Base-by-base conservation (phyloP, 2,113 vertebrate species). In the Daubentonia madagascariensis region DNA sequence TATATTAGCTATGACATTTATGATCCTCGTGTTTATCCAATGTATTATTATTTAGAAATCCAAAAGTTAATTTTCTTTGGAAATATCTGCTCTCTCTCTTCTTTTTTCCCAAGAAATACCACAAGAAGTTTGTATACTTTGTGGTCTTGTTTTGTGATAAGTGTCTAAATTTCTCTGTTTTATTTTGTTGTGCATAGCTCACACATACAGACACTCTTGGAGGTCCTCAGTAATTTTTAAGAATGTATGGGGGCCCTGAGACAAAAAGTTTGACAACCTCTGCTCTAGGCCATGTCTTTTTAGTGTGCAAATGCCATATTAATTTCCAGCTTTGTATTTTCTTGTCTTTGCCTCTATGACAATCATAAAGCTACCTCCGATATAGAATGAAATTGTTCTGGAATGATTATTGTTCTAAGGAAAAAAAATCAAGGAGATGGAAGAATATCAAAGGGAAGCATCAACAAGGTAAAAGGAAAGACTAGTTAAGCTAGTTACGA, bases 311-410 rank as follows among this genome's bases (percentile, higher is more conserved):
- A 67, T 81, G 10, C 6, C n/a, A 89, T 1, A 16, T 18, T 57
- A 78, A 30, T 84, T 98, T 89, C 20, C 57, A 94, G 25, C 40
- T 50, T 67, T 16, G 17, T 68, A 37, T 94, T 63, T 84, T 91
- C 59, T 78, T 54, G 45, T 25, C 13, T 59, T 94, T n/a, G 30
- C 13, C 18, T 87, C 11, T 84, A 68, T n/a, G 48, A 80, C 37
- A 80, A 78, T 79, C 10, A 80, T 48, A 90, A 73, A 79, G 22
- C 13, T 89, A 70, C 17, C 48, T 85, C 79, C 86, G 40, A 76
- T 37, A 92, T 88, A 85, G 83, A 85, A 45, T 59, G n/a, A 68
- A 84, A 76, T 91, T 96, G 45, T 81, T 94, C 59, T 68, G 8
- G 48, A 57, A 96, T 70, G 14, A 90, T 61, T 40, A 90, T 67